These are phyloP conservation scores for Epizoanthus ramosus DNA, from an alignment of 92 coral and sea anemone genomes.

Conservation along the genomic window DNA sequence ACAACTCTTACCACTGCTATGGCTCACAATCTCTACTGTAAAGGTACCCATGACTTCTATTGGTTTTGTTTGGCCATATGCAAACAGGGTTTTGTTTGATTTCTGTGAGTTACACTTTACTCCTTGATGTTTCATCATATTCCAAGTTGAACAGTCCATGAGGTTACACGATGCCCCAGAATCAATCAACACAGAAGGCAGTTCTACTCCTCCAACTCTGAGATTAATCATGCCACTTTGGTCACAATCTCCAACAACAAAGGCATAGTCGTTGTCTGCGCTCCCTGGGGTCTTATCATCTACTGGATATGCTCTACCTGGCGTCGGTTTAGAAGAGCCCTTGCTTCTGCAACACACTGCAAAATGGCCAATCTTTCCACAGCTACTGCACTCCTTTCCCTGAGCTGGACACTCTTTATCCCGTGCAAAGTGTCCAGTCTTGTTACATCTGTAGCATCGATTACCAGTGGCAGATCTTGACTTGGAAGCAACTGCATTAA, in stretches of 20 bases:
- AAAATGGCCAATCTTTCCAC: conserved; percentile 40
- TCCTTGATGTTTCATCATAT: no score
- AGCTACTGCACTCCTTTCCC: conserved; percentile 30
- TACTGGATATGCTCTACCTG: no score
- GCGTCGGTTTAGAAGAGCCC: no score
- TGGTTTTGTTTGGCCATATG: conserved; percentile 53
- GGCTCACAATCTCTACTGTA: conserved; percentile 35
- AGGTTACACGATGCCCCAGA: no score
- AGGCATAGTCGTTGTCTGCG: conserved; percentile 30
- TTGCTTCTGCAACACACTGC: conserved; percentile 45
- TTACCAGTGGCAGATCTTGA: background rate
- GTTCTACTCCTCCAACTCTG: no score
- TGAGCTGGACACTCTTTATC: conserved; percentile 47
- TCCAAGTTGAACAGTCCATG: no score
- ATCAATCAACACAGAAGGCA: no score
- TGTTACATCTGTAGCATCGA: conserved; percentile 24
- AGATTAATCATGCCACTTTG: no score
- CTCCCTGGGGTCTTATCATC: no score
- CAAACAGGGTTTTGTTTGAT: conserved; percentile 45
- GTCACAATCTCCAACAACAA: background rate
- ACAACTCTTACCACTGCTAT: conserved; percentile 36
- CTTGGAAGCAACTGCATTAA: conserved; percentile 35
- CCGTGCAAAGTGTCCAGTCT: conserved; percentile 52
- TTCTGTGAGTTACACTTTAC: no score
- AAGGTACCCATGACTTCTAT: conserved; percentile 51